Base-by-base conservation (phyloP, 2,113 vertebrate genomes). In the Charadrius vociferus region DNA sequence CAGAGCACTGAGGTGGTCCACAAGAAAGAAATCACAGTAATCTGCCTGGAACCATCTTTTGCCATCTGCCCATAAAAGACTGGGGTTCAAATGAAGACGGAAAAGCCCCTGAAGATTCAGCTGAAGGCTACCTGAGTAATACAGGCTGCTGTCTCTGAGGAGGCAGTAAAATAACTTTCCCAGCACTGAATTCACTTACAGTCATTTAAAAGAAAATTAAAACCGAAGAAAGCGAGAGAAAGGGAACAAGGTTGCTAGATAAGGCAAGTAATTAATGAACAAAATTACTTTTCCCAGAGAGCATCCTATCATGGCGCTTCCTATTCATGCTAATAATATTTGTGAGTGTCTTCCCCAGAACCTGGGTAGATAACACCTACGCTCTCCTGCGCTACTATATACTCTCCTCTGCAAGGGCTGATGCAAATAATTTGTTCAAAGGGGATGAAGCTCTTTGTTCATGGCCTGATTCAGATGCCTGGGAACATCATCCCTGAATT, bases 181-280 rank as follows among this genome's bases (percentile, higher is more conserved):
- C 29, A 9, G 1, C 55, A 3, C 72, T n/a, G 77, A 94, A 96
- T 96, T 96, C 88, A 78, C 85, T 94, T 85, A 75, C 39, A 92
- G 50, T 36, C 16, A 4, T 95, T 95, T 84, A 65, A 91, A 94
- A 94, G 91, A 95, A 95, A 96, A 95, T 95, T 92, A 74, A 90
- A 93, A 67, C 37, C 83, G 74, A 88, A 80, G 62, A 95, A 93
- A 90, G 61, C 0, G 0, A 90, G 90, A 92, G 73, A 94, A 94
- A 87, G 61, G 80, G 95, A 97, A 89, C 34, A 23, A 83, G 58
- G 81, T 70, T 89, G 34, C 24, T 47, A 92, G 97, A 97, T 97
- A 97, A 97, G 93, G 94, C 87, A 92, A 95, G 94, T 92, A 96
- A 97, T 97, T 97, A 97, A 97, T 93, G 96, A 96, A 94, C 89